phyloP scores from a whole-genome alignment of 2,888 invertebrate genomes.

The Branchipolynoe longqiensis region DNA sequence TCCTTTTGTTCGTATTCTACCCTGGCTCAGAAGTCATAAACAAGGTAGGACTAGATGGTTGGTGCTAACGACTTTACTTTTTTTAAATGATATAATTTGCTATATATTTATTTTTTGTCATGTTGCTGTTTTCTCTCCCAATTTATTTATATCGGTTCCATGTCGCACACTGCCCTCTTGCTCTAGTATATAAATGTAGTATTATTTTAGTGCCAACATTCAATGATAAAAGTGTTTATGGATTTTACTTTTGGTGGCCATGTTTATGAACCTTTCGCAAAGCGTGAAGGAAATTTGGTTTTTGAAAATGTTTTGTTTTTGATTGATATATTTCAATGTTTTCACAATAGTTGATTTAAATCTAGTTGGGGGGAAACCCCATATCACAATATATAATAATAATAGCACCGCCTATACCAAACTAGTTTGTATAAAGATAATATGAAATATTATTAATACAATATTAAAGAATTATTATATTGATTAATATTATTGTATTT shows the following conservation, averaged over 20 bases:
- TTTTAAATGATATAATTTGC: slow-evolving; percentile 32
- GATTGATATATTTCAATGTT: not conserved
- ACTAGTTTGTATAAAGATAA: slow-evolving; percentile 34
- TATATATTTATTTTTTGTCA: slow-evolving; percentile 55
- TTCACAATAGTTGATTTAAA: slow-evolving; percentile 12
- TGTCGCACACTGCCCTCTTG: slow-evolving; percentile 16
- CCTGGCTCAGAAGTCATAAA: not conserved
- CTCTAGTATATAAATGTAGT: slow-evolving; percentile 14
- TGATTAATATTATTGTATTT: slow-evolving; percentile 55
- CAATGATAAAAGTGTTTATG: not conserved
- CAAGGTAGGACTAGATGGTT: slow-evolving; percentile 29
- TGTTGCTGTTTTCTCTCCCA: slow-evolving; percentile 38
- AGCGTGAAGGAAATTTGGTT: not conserved
- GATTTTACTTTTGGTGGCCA: slow-evolving; percentile 1
- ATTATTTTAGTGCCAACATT: slow-evolving; percentile 55
- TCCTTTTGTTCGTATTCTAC: slow-evolving; percentile 8
- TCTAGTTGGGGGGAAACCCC: not conserved
- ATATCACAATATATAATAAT: too few relatives aligned
- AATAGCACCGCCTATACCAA: slow-evolving; percentile 26
- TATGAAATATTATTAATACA: slow-evolving; percentile 14
- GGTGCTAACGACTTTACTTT: slow-evolving; percentile 41
- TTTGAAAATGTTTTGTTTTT: slow-evolving; percentile 8
- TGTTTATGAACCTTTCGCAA: not conserved
- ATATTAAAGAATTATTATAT: slow-evolving; percentile 49
- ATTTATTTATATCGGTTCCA: slow-evolving; percentile 39